Base-by-base conservation (phyloP, 2,113 vertebrate genomes). In the Malurus cyaneus region DNA sequence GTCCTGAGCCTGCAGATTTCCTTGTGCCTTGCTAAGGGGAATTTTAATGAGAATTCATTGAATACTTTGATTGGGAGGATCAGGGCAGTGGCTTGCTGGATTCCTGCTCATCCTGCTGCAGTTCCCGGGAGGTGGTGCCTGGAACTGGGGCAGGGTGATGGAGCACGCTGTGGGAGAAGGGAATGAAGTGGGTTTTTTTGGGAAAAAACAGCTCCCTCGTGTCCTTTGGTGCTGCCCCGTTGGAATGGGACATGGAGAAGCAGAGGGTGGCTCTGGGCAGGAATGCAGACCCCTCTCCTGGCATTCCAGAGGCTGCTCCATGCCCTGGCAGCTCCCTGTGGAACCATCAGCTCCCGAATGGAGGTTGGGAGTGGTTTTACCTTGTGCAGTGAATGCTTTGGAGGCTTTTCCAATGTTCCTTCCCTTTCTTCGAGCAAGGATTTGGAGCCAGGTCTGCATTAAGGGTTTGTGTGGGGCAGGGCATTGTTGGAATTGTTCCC, bases 381-480 rank as follows among this genome's bases (percentile, higher is more conserved):
- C 36, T 34, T 5, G 8, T 69, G 61, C 76, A 46, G 3, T 28
- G 46, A 31, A 18, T n/a, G n/a, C 9, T 64, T 64, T 60, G 84
- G 44, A 59, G 70, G 32, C 19, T 87, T 67, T 62, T 12, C 47
- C 39, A 8, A 1, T 14, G 18, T 10, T 25, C 10, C 10, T 29
- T 26, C 72, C 26, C 6, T 25, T n/a, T 56, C 20, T 56, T 3
- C 0, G 2, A n/a, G 32, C 56, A 44, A 41, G 80, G 72, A 32
- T 32, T 1, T 0, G 18, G 72, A 16, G 34, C 36, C 31, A 3
- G 31, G 28, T 11, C 36, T 47, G 47, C 0, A 0, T 52, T 24
- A 1, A 0, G 7, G 41, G 66, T 65, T 47, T 5, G 8, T 54
- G 49, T 25, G 50, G 74, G n/a, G n/a, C n/a, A n/a, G n/a, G n/a